A percentile compares a stretch with the other conserved stretches of the same genome.
Evolutionary conservation across 2,797 vertebrate species (phyloP).

Genomic region (Chiloscyllium punctatum): DNA sequence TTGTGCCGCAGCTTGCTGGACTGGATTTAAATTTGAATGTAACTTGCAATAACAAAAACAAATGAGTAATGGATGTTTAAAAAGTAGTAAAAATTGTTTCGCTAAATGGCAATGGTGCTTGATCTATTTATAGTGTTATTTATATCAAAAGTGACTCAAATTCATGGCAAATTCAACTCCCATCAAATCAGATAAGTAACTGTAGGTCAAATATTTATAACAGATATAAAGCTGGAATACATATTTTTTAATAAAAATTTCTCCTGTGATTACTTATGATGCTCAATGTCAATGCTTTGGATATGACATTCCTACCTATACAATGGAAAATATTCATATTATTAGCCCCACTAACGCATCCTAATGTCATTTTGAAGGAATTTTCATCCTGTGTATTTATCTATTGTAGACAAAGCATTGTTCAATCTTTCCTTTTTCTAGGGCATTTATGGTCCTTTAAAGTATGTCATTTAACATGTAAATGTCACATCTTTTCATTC

Average conservation of each 20-base stretch:
- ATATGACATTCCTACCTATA: not conserved
- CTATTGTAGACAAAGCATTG: not conserved
- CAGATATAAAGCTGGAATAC: not conserved
- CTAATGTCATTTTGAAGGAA: not conserved
- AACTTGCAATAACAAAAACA: slow-evolving; percentile 37
- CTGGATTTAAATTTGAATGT: slow-evolving; percentile 35
- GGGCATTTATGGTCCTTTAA: not conserved
- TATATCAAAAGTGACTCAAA: slow-evolving; percentile 9
- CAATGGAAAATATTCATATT: not conserved
- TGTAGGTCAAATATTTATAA: slow-evolving; percentile 10
- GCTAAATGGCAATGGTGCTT: slow-evolving; percentile 27
- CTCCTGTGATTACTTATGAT: not conserved
- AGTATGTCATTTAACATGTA: not conserved
- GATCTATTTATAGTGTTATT: slow-evolving; percentile 5
- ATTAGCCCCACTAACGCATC: not conserved
- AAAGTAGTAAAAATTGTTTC: slow-evolving; percentile 35
- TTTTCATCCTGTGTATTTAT: not conserved
- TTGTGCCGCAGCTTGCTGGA: not conserved
- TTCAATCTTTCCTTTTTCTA: not conserved
- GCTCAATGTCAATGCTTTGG: not conserved
- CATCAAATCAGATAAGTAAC: not conserved
- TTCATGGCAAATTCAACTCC: not conserved
- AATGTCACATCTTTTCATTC: not conserved
- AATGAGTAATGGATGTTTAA: slow-evolving; percentile 38
- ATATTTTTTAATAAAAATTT: not conserved